Percentiles rank a stretch among this genome's conserved stretches.
phyloP scores from a whole-genome alignment of 2,888 invertebrate species.

The Cheilosia impressa region DNA sequence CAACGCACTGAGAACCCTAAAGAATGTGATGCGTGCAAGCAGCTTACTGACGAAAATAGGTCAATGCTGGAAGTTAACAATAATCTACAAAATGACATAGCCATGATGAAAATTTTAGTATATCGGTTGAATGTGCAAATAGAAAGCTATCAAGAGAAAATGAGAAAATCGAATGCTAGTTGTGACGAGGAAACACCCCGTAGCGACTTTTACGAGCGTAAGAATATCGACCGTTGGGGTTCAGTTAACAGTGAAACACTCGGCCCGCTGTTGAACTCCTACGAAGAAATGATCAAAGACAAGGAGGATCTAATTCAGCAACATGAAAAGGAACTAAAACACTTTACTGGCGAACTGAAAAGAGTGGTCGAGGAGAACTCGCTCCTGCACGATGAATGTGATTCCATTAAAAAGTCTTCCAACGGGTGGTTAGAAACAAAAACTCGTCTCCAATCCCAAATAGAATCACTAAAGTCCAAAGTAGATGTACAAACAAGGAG shows the following conservation, averaged over 20 bases:
- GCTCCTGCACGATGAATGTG: constrained; percentile 85
- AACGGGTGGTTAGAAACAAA: constrained; percentile 83
- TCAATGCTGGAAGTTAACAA: constrained; percentile 84
- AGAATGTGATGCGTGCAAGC: constrained; percentile 81
- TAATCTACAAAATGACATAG: constrained; percentile 87
- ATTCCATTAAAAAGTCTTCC: constrained; percentile 83
- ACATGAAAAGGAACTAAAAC: constrained; percentile 89
- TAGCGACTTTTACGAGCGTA: constrained; percentile 56
- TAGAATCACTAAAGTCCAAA: constrained; percentile 82
- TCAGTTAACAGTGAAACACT: constrained; percentile 80
- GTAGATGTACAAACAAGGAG: constrained; percentile 85
- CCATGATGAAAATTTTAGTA: constrained; percentile 90
- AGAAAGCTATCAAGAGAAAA: constrained; percentile 90
- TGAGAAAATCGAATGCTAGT: constrained; percentile 82
- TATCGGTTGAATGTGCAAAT: constrained; percentile 91
- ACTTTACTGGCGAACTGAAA: constrained; percentile 89
- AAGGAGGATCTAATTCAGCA: constrained; percentile 89
- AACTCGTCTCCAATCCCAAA: constrained; percentile 81
- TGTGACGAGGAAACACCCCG: constrained; percentile 76
- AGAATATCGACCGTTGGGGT: constrained; percentile 68
- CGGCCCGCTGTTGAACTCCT: constrained; percentile 90
- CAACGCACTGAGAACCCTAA: constrained; percentile 83
- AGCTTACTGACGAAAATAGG: constrained; percentile 76
- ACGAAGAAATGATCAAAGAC: constrained; percentile 90
- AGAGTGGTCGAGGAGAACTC: constrained; percentile 89